Conservation (phyloP, 1,140 invertebrate genomes). For the Brachionus manjavacas region DNA sequence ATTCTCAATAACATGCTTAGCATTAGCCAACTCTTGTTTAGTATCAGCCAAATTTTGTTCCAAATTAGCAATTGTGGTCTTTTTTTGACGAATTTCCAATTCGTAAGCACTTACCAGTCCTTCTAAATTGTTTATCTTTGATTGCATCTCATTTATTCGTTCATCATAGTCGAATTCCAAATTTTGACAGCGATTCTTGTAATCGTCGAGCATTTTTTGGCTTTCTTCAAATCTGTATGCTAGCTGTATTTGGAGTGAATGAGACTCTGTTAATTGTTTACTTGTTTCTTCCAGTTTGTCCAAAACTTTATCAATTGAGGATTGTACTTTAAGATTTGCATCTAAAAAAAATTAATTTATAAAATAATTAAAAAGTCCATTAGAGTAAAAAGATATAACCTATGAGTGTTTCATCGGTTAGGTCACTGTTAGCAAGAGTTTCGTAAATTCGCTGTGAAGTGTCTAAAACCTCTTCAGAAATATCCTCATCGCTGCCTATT, state of each 20-base stretch:
- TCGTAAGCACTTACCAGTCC: not conserved
- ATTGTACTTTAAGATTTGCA: not conserved
- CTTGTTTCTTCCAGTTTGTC: not conserved
- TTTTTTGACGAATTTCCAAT: conserved; percentile 8
- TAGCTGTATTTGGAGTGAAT: conserved; percentile 19
- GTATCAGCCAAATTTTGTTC: not conserved
- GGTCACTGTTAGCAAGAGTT: not conserved
- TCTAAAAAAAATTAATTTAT: not conserved
- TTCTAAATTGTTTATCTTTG: not conserved
- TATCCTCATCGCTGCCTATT: not conserved
- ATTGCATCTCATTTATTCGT: not conserved
- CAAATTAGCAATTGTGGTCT: not conserved
- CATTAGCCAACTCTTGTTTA: not conserved
- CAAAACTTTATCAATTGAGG: conserved; percentile 22
- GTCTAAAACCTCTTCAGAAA: conserved; percentile 10
- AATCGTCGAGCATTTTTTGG: conserved; percentile 12
- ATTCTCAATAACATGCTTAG: conserved; percentile 17
- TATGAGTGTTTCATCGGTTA: conserved; percentile 3
- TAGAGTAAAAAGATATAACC: not conserved
- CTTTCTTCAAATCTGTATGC: conserved; percentile 4
- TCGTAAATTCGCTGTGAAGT: conserved; percentile 17
- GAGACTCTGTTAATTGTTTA: not conserved
- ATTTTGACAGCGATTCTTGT: not conserved
- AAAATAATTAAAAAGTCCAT: not conserved
- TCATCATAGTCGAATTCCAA: not conserved